Evolutionary conservation across 2,113 vertebrate species (phyloP).

Genomic region (Edolisoma coerulescens): DNA sequence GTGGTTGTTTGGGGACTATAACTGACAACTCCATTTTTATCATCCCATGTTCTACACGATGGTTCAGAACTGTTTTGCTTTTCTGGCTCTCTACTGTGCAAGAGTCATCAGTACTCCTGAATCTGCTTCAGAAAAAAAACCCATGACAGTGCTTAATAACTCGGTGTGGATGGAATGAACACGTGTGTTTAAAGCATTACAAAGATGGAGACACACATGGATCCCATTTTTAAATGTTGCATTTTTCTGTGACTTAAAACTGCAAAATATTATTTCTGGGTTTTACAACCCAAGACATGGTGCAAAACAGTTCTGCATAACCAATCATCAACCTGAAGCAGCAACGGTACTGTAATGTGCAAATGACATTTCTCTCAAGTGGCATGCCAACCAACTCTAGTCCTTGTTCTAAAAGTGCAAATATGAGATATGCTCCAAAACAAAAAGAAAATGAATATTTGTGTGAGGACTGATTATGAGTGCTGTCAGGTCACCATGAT

Average conservation of each 20-base stretch:
- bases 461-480: neutral
- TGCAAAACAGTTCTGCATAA: neutral
- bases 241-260: neutral
- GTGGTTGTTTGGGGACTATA: neutral
- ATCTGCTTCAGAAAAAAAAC: neutral
- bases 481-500: neutral
- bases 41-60: neutral
- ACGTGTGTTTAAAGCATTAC: neutral
- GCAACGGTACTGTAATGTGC: accelerated
- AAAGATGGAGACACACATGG: accelerated
- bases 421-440: neutral
- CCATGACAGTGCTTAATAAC: neutral
- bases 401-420: neutral
- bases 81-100: neutral
- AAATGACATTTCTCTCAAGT: neutral
- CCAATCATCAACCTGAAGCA: neutral
- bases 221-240: neutral
- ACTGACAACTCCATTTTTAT: neutral
- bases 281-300: neutral
- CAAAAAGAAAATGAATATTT: neutral
- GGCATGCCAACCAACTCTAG: neutral
- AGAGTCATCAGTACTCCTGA: neutral
- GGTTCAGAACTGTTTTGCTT: neutral
- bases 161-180: neutral
- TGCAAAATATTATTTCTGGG: neutral